Base-by-base conservation (phyloP, 2,797 vertebrate species). In the Lemur catta region DNA sequence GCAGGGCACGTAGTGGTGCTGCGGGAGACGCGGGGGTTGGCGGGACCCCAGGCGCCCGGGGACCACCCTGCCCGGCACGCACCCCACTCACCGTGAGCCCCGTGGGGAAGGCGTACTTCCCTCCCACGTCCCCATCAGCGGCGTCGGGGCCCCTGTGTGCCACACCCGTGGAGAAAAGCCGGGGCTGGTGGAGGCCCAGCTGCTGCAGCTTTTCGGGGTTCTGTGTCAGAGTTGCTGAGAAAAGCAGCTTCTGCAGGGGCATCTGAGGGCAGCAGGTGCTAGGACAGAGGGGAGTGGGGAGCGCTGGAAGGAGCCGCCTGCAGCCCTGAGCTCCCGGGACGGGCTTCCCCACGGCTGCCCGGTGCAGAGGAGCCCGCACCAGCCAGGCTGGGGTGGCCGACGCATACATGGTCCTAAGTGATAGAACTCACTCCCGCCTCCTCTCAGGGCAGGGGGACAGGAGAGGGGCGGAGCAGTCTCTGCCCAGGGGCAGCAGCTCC, bases 161-260 rank as follows among this genome's bases (percentile, higher is more conserved):
- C 0, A 96, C 92, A 61, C 98, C 98, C 28, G 98, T 94, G 61
- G 99, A 99, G 97, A 99, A 99, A 97, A 99, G 99, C 26, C 98
- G 89, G 82, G 99, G 99, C 98, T 99, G 99, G 97, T 99, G 98
- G 63, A 99, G 99, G 57, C 99, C 98, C 28, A 99, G 97, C 97
- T 98, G 99, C 98, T 99, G 99, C 85, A 99, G 98, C 91, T 99
- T 99, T 98, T 99, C 99, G 0, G 99, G 99, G 96, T 99, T 99
- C 97, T 99, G 99, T 0, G 99, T 99, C 72, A 99, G 98, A 0
- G 99, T 99, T 94, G 99, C 99, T 0, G 99, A 99, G 91, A 99
- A 99, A 41, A 99, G 99, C 88, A 99, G 98, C 98, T 99, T 99
- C 98, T 99, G 99, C 65, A 99, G 98, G 0, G 99, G 99, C 95